Percentiles rank a stretch among this genome's conserved stretches.
These are phyloP conservation scores for Vanessa cardui DNA, from an alignment of 2,888 invertebrate genomes.

Conservation along the genomic window DNA sequence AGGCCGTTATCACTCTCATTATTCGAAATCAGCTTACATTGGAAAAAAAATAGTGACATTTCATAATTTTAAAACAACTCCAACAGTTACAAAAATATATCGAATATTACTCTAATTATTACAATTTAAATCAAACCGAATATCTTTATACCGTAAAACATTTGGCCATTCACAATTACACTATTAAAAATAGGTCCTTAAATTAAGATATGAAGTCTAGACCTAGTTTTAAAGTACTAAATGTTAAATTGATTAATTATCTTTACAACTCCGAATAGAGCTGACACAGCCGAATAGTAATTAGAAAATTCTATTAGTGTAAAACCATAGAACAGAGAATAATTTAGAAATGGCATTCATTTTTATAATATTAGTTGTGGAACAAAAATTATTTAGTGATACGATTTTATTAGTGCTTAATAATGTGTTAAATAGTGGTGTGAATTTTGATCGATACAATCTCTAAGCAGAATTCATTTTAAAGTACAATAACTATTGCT, in stretches of 20 bases:
- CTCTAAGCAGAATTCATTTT: no score
- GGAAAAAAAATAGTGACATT: no score
- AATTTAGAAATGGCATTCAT: not conserved
- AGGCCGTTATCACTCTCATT: not conserved
- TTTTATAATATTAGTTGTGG: no score
- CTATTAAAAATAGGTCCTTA: conserved; percentile 14
- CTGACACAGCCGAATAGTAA: conserved; percentile 55
- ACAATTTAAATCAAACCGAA: conserved; percentile 1
- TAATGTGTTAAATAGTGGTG: no score
- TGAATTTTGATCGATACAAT: no score
- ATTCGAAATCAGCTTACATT: not conserved
- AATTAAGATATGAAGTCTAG: conserved; percentile 13
- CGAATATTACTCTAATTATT: not conserved
- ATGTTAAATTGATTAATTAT: conserved; percentile 4
- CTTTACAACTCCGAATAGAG: conserved; percentile 27
- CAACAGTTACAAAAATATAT: conserved; percentile 8
- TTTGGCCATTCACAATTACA: conserved; percentile 17
- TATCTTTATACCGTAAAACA: conserved; percentile 2
- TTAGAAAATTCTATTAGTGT: conserved; percentile 49
- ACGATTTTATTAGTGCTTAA: no score
- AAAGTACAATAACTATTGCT: no score
- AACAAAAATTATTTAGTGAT: no score
- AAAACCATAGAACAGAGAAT: conserved; percentile 8
- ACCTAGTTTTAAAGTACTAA: conserved; percentile 12
- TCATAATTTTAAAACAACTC: not conserved